Percentiles rank a stretch among this genome's conserved stretches.
These are phyloP conservation scores for Sciaenops ocellatus DNA, from an alignment of 2,797 vertebrate species.

Conservation along the genomic window DNA sequence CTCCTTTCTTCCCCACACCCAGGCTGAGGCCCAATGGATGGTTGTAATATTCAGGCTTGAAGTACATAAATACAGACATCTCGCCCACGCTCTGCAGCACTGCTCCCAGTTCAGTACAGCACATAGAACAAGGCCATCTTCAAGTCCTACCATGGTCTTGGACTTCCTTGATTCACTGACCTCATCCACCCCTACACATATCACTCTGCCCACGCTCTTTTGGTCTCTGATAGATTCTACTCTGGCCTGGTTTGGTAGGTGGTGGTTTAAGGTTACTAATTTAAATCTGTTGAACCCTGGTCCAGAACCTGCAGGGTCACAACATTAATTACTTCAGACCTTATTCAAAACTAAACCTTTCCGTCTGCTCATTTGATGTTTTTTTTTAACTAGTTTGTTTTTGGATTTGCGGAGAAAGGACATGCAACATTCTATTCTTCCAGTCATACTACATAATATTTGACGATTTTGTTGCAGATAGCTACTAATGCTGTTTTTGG, in stretches of 20 bases:
- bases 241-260: constrained; percentile 5
- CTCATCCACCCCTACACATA: constrained; percentile 20
- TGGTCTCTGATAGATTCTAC: constrained; percentile 29
- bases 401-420: neutral
- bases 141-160: neutral
- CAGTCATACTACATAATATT: neutral
- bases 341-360: constrained; percentile 1
- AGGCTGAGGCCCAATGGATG: neutral
- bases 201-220: constrained; percentile 10
- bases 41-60: neutral
- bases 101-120: neutral
- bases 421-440: neutral
- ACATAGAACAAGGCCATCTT: constrained; percentile 4
- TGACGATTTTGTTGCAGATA: neutral
- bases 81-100: neutral
- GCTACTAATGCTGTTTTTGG: neutral
- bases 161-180: constrained; percentile 32
- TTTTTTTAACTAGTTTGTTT: neutral
- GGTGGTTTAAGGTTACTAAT: constrained; percentile 13
- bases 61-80: neutral
- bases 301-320: neutral
- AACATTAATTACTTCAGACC: neutral
- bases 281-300: neutral
- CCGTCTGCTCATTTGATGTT: constrained; percentile 1
- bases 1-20: neutral